These are phyloP conservation scores for Halcyon chelicuti DNA, from an alignment of 2,797 vertebrate species.

Conservation along the genomic window DNA sequence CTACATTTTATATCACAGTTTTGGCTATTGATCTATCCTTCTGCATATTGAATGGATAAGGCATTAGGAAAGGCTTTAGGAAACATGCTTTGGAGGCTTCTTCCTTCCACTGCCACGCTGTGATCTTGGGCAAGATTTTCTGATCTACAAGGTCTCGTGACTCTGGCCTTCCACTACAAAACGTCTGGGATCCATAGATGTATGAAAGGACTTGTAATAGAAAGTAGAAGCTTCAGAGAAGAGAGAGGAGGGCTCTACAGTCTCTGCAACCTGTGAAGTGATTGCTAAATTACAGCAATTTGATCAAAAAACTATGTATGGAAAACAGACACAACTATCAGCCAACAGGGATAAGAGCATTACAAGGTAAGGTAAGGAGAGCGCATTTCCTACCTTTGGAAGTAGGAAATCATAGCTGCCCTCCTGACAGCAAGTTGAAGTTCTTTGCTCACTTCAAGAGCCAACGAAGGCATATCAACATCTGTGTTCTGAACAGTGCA, in stretches of 20 bases:
- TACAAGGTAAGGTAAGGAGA: background rate
- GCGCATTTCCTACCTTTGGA: background rate
- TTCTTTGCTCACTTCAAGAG: background rate
- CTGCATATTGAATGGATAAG: background rate
- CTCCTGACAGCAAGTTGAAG: background rate
- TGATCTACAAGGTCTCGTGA: background rate
- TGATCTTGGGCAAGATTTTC: background rate
- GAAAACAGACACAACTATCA: background rate
- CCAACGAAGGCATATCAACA: background rate
- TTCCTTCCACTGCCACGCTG: rapidly evolving
- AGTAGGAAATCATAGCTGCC: background rate
- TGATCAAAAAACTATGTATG: background rate
- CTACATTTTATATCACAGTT: background rate
- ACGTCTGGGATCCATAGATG: background rate
- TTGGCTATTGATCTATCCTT: background rate
- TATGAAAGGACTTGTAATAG: background rate
- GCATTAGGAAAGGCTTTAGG: background rate
- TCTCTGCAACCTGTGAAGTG: background rate
- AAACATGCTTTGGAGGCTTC: background rate
- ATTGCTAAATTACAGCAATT: background rate
- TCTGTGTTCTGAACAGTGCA: background rate
- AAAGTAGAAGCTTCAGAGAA: background rate
- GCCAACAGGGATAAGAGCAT: background rate
- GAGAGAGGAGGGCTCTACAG: background rate
- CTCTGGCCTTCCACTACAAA: background rate